Conservation (phyloP, 2,113 vertebrate genomes). For the Fulica atra region DNA sequence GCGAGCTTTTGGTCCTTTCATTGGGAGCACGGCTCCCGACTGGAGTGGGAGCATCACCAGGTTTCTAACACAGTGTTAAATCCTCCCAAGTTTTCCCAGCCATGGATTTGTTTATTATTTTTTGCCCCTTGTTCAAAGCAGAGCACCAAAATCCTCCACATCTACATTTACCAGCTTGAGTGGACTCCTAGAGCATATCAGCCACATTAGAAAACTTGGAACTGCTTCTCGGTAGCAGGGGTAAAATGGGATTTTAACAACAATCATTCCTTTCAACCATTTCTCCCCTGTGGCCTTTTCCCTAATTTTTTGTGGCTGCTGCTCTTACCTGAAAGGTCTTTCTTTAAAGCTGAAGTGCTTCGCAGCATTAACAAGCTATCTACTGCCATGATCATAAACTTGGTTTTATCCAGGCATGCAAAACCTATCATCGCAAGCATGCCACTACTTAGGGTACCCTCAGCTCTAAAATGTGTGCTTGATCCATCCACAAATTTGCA, state of each 20-base stretch:
- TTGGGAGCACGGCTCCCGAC: not conserved
- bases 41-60: not conserved
- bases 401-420: not conserved
- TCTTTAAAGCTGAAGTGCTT: not conserved
- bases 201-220: not conserved
- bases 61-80: slow-evolving; percentile 8
- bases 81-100: not conserved
- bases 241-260: not conserved
- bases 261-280: not conserved
- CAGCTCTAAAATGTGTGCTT: not conserved
- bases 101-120: not conserved
- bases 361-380: not conserved
- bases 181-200: not conserved
- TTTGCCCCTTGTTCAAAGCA: not conserved
- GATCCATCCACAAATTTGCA: not conserved
- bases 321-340: not conserved
- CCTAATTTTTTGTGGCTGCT: not conserved
- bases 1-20: not conserved
- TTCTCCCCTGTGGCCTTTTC: not conserved
- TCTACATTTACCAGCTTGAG: not conserved
- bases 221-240: not conserved
- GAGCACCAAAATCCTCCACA: slow-evolving; percentile 39
- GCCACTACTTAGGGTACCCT: not conserved
- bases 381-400: not conserved
- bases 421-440: not conserved